A percentile compares a stretch with the other conserved stretches of the same genome.
These are phyloP conservation scores for Octomys mimax DNA, from an alignment of 2,797 vertebrate species.

Conservation along the genomic window DNA sequence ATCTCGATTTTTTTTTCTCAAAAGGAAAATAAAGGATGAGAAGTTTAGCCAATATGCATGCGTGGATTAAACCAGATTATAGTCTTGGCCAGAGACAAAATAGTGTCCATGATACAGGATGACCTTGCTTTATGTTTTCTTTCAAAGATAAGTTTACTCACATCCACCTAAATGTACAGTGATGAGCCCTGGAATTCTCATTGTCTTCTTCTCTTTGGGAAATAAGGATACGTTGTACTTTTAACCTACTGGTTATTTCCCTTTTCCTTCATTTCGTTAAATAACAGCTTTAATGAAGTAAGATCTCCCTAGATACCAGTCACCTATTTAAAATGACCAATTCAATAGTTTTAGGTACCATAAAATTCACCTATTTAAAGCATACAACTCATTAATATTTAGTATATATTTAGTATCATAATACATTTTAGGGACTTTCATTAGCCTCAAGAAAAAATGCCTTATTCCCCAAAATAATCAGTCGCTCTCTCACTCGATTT, in stretches of 20 bases:
- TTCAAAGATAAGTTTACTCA: neutral
- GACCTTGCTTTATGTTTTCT: neutral
- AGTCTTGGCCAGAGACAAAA: neutral
- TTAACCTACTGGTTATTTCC: neutral
- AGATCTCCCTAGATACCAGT: neutral
- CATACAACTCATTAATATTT: neutral
- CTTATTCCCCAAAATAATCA: accelerated
- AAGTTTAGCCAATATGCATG: neutral
- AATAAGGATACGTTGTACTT: neutral
- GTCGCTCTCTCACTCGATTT: neutral
- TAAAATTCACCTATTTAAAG: neutral
- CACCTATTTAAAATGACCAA: neutral
- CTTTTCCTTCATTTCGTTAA: neutral
- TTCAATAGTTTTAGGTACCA: neutral
- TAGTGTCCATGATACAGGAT: neutral
- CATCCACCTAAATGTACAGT: neutral
- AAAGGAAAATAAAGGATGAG: neutral
- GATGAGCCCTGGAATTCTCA: neutral
- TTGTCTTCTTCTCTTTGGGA: neutral
- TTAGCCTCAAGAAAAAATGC: neutral
- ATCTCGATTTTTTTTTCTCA: neutral
- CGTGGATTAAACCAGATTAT: neutral
- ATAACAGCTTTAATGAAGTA: neutral
- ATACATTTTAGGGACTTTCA: neutral
- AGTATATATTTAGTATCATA: neutral